Evolutionary conservation across 2,797 vertebrate genomes (phyloP), one percentile per base, ranked within the genome.

Genomic region (Naso thynnoides): DNA sequence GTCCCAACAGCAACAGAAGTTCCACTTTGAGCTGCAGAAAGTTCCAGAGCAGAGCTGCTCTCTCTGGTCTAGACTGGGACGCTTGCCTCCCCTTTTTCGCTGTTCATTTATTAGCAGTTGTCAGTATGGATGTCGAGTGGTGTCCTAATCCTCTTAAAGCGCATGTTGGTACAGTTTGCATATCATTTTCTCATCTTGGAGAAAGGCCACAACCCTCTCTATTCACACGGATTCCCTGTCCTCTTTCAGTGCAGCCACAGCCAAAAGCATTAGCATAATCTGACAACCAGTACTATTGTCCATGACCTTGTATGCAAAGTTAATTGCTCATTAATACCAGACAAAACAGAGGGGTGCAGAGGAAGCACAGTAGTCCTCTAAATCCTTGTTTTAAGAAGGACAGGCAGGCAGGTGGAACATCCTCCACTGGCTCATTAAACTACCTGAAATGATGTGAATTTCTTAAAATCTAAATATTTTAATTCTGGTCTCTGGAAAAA

Each of bases 261-360:
- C 87, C 84, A 84, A 60, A 55, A 2, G 65, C 87, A 93, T 94
- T 93, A 90, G 82, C 92, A 93, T 93, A 92, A 94, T 93, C 92
- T 93, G 92, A 93, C 91, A 92, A 91, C 90, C 86, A 89, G 84
- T 73, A 80, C 88, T 64, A 88, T 94, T 93, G 90, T 92, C 83
- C 82, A 10, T 85, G 86, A 92, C 86, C 92, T 92, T 92, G 88
- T 92, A 93, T 92, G 91, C 92, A 91, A 93, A 93, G 91, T 91
- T 94, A 93, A 93, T 92, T 93, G 90, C 91, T 93, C 90, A 93
- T 92, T 93, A 92, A 92, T 92, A 90, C 88, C 78, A 90, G 83
- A 90, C 86, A 82, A 90, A 89, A 90, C 88, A 91, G 77, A 90
- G 86, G 87, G 87, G 91, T 79, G 88, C 88, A 92, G 82, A 93